phyloP scores from a whole-genome alignment of 2,797 vertebrate genomes.

The Sarcoramphus papa region DNA sequence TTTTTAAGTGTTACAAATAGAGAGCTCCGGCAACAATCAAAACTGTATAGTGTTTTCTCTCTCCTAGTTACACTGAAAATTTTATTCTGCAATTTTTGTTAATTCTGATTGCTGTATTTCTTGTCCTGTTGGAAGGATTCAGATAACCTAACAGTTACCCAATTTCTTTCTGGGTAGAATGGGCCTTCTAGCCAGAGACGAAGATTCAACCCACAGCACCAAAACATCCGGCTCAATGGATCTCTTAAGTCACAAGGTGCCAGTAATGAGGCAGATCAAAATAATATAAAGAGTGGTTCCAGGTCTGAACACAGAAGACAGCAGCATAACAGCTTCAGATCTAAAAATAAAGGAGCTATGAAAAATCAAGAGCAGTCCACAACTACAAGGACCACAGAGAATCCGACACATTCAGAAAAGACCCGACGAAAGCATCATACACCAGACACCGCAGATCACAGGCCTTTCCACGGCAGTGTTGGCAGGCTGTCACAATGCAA shows the following conservation, averaged over 20 bases:
- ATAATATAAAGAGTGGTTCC: slow-evolving; percentile 19
- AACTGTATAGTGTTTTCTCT: neutral
- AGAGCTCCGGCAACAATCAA: neutral
- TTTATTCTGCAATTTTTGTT: neutral
- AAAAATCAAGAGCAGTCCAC: slow-evolving; percentile 65
- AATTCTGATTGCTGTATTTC: neutral
- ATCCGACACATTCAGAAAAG: slow-evolving; percentile 42
- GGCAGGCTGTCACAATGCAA: slow-evolving; percentile 68
- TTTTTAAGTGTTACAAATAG: neutral
- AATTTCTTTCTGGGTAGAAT: slow-evolving; percentile 63
- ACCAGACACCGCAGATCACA: slow-evolving; percentile 23
- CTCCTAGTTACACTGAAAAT: neutral
- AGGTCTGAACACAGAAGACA: slow-evolving; percentile 74
- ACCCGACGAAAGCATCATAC: slow-evolving; percentile 61
- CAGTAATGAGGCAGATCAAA: slow-evolving; percentile 53
- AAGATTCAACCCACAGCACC: slow-evolving; percentile 74
- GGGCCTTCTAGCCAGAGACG: slow-evolving; percentile 72
- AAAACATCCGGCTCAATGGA: slow-evolving; percentile 63
- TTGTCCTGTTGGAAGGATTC: neutral
- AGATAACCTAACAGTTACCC: neutral
- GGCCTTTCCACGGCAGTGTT: slow-evolving; percentile 62
- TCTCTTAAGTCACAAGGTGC: slow-evolving; percentile 61
- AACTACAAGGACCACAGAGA: slow-evolving; percentile 57
- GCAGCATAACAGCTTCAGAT: slow-evolving; percentile 70
- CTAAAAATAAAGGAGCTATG: slow-evolving; percentile 71